Base-by-base conservation (phyloP, 2,113 vertebrate genomes). In the Macaca fascicularis region DNA sequence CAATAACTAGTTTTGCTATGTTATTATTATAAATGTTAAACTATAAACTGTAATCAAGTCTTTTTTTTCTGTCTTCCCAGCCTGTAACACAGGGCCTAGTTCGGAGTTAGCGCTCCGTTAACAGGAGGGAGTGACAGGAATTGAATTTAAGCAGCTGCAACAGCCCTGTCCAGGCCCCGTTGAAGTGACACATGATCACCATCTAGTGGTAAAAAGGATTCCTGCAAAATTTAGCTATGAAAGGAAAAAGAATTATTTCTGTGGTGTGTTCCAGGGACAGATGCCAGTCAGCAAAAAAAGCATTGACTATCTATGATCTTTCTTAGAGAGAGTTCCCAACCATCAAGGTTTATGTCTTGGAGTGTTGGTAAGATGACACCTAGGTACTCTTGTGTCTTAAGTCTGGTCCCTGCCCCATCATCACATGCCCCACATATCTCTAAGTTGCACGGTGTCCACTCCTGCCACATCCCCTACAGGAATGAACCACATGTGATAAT, bases 161-260 rank as follows among this genome's bases (percentile, higher is more conserved):
- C 14, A 50, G 50, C 43, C 10, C 23, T 17, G 38, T 9, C 22
- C 59, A 6, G 11, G 74, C 30, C 12, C 30, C 0, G 19, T 52
- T 0, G 14, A 90, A 40, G 50, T 89, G 85, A 80, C 93, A 52
- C 74, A 38, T 25, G 5, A 35, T 82, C 38, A 75, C 89, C 97
- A 96, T 48, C 97, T 97, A 85, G 72, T 67, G 96, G 89, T 85
- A 20, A 11, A 59, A 81, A 8, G 57, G n/a, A 57, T 95, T 95
- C 30, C 30, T 74, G 64, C 76, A 72, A 59, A 43, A 50, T 27
- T 85, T 72, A 32, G 9, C 59, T 11, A 75, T 7, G 12, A 30
- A 40, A 61, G 32, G 17, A 75, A 84, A 61, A 3, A 1, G 22
- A 57, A 23, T 40, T 83, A 48, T 94, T 74, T 52, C 57, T 9